These are phyloP conservation scores for Stegastes partitus DNA, from an alignment of 2,113 vertebrate genomes.

Conservation along the genomic window DNA sequence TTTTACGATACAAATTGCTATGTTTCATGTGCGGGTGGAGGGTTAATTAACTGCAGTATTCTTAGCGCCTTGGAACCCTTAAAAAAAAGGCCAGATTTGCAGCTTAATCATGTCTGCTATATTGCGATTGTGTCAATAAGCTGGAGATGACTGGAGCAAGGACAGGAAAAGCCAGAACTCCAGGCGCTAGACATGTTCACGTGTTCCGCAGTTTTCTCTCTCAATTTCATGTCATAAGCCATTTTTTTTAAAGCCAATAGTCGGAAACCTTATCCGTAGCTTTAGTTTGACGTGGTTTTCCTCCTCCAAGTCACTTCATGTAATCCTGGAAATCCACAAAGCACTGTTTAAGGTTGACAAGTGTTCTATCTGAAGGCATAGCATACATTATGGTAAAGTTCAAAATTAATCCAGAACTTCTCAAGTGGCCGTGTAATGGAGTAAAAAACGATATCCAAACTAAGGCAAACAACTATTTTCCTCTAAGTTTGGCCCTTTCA, in stretches of 20 bases:
- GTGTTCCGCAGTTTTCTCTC: not conserved
- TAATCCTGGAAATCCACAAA: conserved; percentile 44
- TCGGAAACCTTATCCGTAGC: conserved; percentile 33
- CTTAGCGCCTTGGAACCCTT: conserved; percentile 34
- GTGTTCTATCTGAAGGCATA: conserved; percentile 8
- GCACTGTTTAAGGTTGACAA: not conserved
- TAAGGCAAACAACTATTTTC: not conserved
- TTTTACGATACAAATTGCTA: conserved; percentile 53
- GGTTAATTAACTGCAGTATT: conserved; percentile 69
- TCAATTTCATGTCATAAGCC: conserved; percentile 27
- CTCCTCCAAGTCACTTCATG: conserved; percentile 1
- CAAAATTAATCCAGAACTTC: not conserved
- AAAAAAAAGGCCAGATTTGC: conserved; percentile 44
- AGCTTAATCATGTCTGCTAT: conserved; percentile 61
- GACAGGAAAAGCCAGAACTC: conserved; percentile 6
- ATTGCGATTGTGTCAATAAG: conserved; percentile 53
- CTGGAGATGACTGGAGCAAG: conserved; percentile 20
- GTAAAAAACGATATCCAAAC: conserved; percentile 6
- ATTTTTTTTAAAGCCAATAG: conserved; percentile 34
- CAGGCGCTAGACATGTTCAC: conserved; percentile 23
- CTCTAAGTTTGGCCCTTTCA: no score
- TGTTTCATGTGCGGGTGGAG: conserved; percentile 40
- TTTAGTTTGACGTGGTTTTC: conserved; percentile 8
- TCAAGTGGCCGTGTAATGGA: conserved; percentile 21
- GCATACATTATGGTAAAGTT: not conserved